These are phyloP conservation scores for Alloscopus bannaensis DNA, from an alignment of 2,888 invertebrate species.

Conservation along the genomic window DNA sequence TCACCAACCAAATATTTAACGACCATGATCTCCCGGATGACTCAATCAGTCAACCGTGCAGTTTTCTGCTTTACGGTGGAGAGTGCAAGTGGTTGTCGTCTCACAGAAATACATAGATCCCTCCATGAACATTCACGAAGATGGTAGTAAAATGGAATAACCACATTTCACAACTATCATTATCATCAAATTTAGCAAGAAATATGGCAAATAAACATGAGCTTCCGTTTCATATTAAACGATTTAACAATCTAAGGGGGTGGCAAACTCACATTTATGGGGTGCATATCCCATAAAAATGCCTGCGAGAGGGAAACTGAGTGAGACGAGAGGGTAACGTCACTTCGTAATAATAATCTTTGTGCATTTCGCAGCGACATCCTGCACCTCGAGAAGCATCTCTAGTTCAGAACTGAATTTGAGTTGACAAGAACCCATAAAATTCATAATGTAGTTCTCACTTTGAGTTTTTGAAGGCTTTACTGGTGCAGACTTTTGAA, in stretches of 20 bases:
- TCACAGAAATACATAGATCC: background rate
- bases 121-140: constrained; percentile 20
- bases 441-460: no score
- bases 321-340: background rate
- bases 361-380: background rate
- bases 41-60: constrained; percentile 48
- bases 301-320: no score
- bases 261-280: constrained; percentile 6
- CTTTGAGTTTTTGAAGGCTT: no score
- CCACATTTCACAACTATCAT: constrained; percentile 55
- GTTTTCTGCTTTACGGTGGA: background rate
- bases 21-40: constrained; percentile 55
- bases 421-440: constrained; percentile 11
- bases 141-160: constrained; percentile 43
- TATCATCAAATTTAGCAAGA: constrained; percentile 40
- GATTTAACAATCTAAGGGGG: constrained; percentile 45
- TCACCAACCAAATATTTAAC: constrained; percentile 35
- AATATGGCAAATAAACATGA: constrained; percentile 66
- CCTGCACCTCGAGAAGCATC: no score
- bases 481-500: no score
- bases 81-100: no score
- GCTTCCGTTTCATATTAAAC: constrained; percentile 70
- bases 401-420: constrained; percentile 6
- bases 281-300: constrained; percentile 1
- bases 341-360: background rate